These are phyloP conservation scores for Gambusia affinis DNA, from an alignment of 2,113 vertebrate genomes.

Conservation along the genomic window DNA sequence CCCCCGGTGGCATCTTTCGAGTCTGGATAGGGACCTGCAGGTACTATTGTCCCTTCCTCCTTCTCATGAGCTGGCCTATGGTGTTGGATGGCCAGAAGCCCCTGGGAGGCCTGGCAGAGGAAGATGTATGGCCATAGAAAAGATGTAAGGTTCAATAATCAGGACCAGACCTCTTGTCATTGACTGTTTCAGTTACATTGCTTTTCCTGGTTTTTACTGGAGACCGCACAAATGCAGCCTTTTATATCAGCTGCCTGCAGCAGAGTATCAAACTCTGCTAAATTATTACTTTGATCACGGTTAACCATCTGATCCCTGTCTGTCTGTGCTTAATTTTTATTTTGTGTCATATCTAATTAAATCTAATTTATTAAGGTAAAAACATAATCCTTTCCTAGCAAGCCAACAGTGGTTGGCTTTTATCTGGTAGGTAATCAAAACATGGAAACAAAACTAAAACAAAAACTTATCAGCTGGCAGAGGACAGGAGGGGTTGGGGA, in stretches of 20 bases:
- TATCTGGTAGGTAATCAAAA: too few relatives aligned
- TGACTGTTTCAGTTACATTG: conserved; percentile 32
- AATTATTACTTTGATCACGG: not conserved
- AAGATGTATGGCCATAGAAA: conserved; percentile 65
- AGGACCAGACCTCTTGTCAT: conserved; percentile 56
- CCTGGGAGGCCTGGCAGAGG: conserved; percentile 59
- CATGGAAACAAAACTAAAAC: too few relatives aligned
- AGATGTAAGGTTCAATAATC: conserved; percentile 65
- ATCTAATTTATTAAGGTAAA: conserved; percentile 1
- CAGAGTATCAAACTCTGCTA: not conserved
- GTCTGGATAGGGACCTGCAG: conserved; percentile 72
- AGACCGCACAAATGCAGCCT: conserved; percentile 22
- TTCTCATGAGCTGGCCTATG: conserved; percentile 53
- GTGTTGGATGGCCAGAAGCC: conserved; percentile 56
- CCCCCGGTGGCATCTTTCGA: conserved; percentile 75
- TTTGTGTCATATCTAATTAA: not conserved
- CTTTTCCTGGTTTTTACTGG: not conserved
- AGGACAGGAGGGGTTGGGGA: too few relatives aligned
- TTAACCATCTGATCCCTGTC: not conserved
- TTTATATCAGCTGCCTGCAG: conserved; percentile 28
- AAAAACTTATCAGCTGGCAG: too few relatives aligned
- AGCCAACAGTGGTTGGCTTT: too few relatives aligned
- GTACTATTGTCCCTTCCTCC: conserved; percentile 69
- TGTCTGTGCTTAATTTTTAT: not conserved
- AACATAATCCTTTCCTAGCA: not conserved